Base-by-base conservation (phyloP, 1,140 invertebrate genomes). In the Drosophila mayri region DNA sequence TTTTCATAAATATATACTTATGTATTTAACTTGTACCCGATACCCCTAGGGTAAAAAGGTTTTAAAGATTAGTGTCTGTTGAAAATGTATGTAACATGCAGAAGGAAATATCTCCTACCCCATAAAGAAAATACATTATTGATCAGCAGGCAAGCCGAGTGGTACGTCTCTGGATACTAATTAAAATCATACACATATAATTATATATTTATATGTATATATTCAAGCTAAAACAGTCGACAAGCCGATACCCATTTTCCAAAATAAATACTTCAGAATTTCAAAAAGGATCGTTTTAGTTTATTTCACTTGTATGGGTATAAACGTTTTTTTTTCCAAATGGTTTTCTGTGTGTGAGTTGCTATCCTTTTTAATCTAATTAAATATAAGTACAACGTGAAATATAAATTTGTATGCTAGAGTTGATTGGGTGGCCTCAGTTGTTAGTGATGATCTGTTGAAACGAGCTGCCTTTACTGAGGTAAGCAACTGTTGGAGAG, bases 321-420 rank as follows among this genome's bases (percentile, higher is more conserved):
- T 65, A 82, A 83, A 82, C 55, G 46, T 76, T 44, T 76, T 76
- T 44, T 76, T 60, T 68, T 76, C 74, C 74, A 68, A 68, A 76
- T 64, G 37, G 40, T 60, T 62, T 28, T 40, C 55, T 78, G 61
- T 74, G 64, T 74, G 50, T 68, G 44, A 25, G 25, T 25, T 50
- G 46, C 44, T 75, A 57, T 73, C 62, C 22, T 28, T 61, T 67
- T 76, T 65, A 81, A 86, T 85, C 77, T 87, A 82, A 62, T 65
- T 76, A 66, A 63, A 77, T 58, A 62, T 59, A 65, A 74, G 66
- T 86, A 81, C 85, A 86, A 88, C 85, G 73, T 84, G 61, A 79
- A 84, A 87, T 87, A 88, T 64, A 87, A 84, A 90, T 84, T 84
- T 83, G 80, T 78, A 74, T 87, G 84, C 77, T 84, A 80, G 49